Evolutionary conservation across 2,113 vertebrate genomes (phyloP), one percentile per base, ranked within the genome.

Genomic region (Zapornia atra): DNA sequence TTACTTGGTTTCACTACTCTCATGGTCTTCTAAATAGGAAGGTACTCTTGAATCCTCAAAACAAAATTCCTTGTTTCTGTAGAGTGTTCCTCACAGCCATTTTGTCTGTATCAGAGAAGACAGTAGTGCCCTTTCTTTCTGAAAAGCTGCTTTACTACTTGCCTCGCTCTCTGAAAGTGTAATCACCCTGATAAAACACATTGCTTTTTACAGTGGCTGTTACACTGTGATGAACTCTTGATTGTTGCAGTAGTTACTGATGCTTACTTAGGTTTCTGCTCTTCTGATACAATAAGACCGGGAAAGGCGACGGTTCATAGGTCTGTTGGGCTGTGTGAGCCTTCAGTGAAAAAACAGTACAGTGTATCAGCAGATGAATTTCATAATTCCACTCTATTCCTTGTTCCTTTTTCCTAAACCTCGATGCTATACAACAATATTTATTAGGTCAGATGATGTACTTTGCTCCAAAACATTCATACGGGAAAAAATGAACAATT

Each of bases 391-490:
- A 10, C 15, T 60, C 26, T 10, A 72, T 86, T 71, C 29, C 31
- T 72, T 4, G 1, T 90, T 90, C 88, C 88, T 72, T 88, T 22
- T 96, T 38, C 63, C 90, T 97, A 95, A 72, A 77, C 8, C 10
- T 51, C 40, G 33, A 54, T 89, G 89, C 81, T 97, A 17, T 92
- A 97, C 96, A 97, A 96, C 96, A 97, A 96, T 97, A 95, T 98
- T 99, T 99, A 98, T 98, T 98, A 98, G 98, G 96, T 98, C 97
- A 97, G 98, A 98, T 98, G 98, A 99, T 98, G 97, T 98, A 98
- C 98, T 98, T 97, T 63, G 97, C 98, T 98, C 97, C 96, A 97
- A 98, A 98, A 99, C 98, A 98, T 98, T 98, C 98, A 98, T 98
- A 98, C 97, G 97, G 98, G 98, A 98, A 97, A 97, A 98, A 98